Evolutionary conservation across 2,113 vertebrate genomes (phyloP), one percentile per base, ranked within the genome.

Genomic region (Oncorhynchus kisutch): DNA sequence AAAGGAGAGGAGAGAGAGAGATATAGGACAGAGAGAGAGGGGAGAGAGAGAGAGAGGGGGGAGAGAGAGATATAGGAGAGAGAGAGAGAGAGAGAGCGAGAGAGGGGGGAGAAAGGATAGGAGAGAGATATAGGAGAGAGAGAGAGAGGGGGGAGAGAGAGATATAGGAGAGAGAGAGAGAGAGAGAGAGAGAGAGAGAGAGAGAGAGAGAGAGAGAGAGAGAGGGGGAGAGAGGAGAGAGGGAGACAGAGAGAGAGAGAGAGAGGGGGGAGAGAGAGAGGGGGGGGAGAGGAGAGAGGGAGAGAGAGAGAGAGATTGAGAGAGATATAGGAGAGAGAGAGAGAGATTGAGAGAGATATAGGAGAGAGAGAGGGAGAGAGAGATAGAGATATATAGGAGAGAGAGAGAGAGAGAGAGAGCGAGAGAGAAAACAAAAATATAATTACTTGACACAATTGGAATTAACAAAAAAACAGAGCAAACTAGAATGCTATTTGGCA

Each of bases 301-400:
- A 27, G 0, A 27, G 25, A 27, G 25, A 27, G 2, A 27, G 0
- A 27, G 25, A 27, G 0, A 27, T 0, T 2, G 25, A 27, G 25
- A 27, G 25, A 27, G 2, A 27, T 2, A 25, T 2, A 25, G 25
- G 2, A 27, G 2, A 2, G 2, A 2, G 2, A 2, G 2, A 2
- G 0, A 2, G 25, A 27, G 2, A 27, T 0, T 2, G 2, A 2
- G 2, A 2, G 2, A 27, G 25, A 27, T 1, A 24, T 1, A 24
- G 2, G 2, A 27, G 2, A 2, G 0, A 2, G 0, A 2, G 2
- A 2, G 2, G 0, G 2, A 2, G 2, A 2, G 2, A 2, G 2
- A 2, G 2, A 2, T 0, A 27, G 2, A 27, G 25, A 27, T n/a
- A n/a, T n/a, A n/a, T n/a, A n/a, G n/a, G 2, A 27, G 2, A 27